A percentile compares a stretch with the other conserved stretches of the same genome.
Conservation (phyloP, 2,113 vertebrate species). For the Alces alces region DNA sequence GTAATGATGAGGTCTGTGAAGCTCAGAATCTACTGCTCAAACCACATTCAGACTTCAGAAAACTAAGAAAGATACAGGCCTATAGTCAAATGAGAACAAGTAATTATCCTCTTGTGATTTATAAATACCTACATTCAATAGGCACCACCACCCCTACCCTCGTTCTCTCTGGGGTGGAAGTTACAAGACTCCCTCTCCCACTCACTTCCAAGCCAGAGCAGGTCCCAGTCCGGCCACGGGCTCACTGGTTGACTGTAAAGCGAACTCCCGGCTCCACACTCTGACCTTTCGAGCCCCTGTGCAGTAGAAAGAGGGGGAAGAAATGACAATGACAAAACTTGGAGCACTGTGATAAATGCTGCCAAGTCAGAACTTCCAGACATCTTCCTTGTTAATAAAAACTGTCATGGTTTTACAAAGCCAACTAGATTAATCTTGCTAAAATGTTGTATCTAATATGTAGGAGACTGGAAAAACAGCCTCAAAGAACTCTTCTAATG, state of each 20-base stretch:
- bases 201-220: constrained; percentile 94
- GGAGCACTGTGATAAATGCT: background rate
- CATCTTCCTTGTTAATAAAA: background rate
- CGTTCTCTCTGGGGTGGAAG: background rate
- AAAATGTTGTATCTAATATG: background rate
- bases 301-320: background rate
- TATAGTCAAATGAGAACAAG: background rate
- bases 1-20: background rate
- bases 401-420: background rate
- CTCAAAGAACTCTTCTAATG: background rate
- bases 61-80: background rate
- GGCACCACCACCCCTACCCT: background rate
- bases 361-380: background rate
- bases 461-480: background rate
- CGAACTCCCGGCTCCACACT: constrained; percentile 91
- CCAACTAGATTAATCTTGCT: background rate
- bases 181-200: background rate
- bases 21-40: background rate
- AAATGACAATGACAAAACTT: background rate
- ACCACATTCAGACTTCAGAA: background rate
- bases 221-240: constrained; percentile 90
- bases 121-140: background rate
- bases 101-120: background rate
- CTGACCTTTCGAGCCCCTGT: constrained; percentile 87
- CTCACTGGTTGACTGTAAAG: constrained; percentile 95